Evolutionary conservation across 1,140 invertebrate genomes (phyloP), one percentile per base, ranked within the genome.

Genomic region (Caenorhabditis elegans): DNA sequence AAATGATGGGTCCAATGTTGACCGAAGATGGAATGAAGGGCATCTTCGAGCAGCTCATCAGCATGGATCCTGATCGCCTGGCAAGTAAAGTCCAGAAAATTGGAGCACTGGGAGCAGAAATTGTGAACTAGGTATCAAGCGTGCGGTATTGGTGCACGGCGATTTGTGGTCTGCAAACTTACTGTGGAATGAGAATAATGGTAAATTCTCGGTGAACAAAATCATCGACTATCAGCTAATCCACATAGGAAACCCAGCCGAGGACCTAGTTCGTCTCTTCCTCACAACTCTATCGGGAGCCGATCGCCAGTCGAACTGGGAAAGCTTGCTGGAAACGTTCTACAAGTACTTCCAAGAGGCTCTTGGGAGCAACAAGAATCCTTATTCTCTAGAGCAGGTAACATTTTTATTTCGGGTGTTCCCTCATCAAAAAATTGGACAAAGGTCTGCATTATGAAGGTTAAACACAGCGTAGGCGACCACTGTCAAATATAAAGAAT

Each of bases 121-220:
- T 76, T 24, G 36, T 76, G 43, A 76, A 76, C 26, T 76, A 36
- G 77, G 36, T 1, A 79, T 79, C 17, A 11, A 36, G 5, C 19
- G 34, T 31, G 11, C 24, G 0, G 51, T 79, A 13, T n/a, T 79
- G 5, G 77, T 55, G 24, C 77, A 79, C 39, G 77, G 77, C 39
- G 77, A 79, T 55, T 24, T 53, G 10, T 79, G 77, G 77, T n/a
- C 77, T 24, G n/a, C 77, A 5, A 79, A 79, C 24, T 3, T 79
- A 19, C 31, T 79, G 10, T 79, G 77, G 77, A 79, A 39, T 6
- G 49, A 79, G n/a, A 46, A 24, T 5, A 24, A 31, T 0, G 77
- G 28, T 55, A 11, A 28, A 19, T 31, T 39, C 8, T n/a, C 13
- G 13, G 47, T 60, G 10, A 22, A 22, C 6, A 51, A 49, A 11